Base-by-base conservation (phyloP, 2,888 invertebrate genomes). In the Mythimna impura region DNA sequence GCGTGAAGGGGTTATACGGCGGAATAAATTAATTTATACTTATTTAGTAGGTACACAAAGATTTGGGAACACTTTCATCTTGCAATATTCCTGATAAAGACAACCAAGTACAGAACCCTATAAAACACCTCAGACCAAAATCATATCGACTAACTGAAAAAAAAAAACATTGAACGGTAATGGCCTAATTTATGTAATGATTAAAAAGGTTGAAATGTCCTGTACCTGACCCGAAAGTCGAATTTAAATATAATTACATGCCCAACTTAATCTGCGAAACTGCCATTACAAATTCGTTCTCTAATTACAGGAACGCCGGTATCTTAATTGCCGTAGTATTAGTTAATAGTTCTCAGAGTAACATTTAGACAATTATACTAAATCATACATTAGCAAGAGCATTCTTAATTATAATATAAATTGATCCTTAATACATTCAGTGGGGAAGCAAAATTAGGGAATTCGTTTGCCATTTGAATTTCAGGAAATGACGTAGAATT, bases 321-420 rank as follows among this genome's bases (percentile, higher is more conserved):
- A 73, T 77, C 71, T 71, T 71, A 73, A 83, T 73, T 82, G 63
- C 73, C 47, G 25, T 43, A 66, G 63, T 71, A 77, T 80, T 70
- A 70, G 71, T 72, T 71, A 71, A 81, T 81, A 77, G 73, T 81
- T 84, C 67, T 62, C 52, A 67, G 66, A 36, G 50, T 47, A 73
- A 81, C 54, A 65, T 74, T 84, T 30, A 30, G 69, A 71, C 66
- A 71, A 84, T 82, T 81, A 73, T 30, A 70, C 55, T 64, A 62
- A 71, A 76, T 72, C 52, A 84, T 70, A 69, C 30, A 69, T 80
- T 71, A 69, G 50, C n/a, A 30, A 22, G 22, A 57, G 57, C 17
- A 75, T 82, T 82, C 71, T 74, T 74, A 63, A 71, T 80, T 83
- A 22, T 64, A 60, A 76, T 69, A 62, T 80, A 72, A 80, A 76